Percentiles rank a stretch among this genome's conserved stretches.
These are phyloP conservation scores for Trichonephila clavipes DNA, from an alignment of 1,140 invertebrate species.

Conservation along the genomic window DNA sequence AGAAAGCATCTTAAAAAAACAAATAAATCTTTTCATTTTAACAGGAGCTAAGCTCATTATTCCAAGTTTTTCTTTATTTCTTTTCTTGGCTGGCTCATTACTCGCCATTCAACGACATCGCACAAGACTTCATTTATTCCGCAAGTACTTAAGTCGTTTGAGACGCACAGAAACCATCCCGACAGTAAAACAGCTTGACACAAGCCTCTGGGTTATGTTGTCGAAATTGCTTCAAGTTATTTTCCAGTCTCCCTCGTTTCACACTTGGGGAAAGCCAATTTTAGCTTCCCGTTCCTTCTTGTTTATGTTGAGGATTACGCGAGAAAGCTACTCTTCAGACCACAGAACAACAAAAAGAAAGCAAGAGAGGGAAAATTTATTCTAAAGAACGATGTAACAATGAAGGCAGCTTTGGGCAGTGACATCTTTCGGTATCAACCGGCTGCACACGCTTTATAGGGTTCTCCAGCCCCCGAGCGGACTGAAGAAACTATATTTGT, in stretches of 20 bases:
- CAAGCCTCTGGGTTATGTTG: not conserved
- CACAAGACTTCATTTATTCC: constrained; percentile 15
- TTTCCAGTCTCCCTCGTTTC: not conserved
- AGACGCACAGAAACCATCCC: constrained; percentile 1
- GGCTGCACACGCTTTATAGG: not conserved
- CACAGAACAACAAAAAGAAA: not conserved
- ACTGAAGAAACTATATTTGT: not conserved
- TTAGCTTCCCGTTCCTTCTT: constrained; percentile 6
- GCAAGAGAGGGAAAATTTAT: not conserved
- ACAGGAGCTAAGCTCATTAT: too few relatives aligned
- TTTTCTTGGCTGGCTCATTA: too few relatives aligned
- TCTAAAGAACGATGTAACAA: constrained; percentile 22
- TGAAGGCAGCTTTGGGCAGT: not conserved
- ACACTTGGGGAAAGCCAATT: constrained; percentile 22
- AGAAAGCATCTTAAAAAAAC: too few relatives aligned
- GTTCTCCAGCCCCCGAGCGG: not conserved
- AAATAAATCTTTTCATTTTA: too few relatives aligned
- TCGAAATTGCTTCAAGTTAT: constrained; percentile 2
- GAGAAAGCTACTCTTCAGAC: not conserved
- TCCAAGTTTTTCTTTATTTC: too few relatives aligned
- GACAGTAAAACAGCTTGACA: not conserved
- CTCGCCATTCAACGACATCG: not conserved
- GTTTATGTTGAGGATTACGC: constrained; percentile 22
- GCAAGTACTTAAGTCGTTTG: constrained; percentile 14
- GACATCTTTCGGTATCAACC: not conserved